phyloP scores from a whole-genome alignment of 2,113 vertebrate species.

The Eptatretus burgeri region DNA sequence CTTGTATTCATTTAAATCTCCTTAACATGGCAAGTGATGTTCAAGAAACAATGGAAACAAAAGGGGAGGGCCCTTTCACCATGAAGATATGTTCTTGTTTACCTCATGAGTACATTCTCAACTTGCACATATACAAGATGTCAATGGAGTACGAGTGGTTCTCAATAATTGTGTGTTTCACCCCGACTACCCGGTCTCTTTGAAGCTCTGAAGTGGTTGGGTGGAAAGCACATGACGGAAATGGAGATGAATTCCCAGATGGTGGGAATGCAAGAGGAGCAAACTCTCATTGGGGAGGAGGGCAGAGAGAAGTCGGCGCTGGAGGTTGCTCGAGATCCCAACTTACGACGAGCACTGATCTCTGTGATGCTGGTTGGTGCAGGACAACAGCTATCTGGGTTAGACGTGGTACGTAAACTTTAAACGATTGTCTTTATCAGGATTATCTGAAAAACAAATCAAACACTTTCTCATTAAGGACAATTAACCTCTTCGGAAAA shows the following conservation, averaged over 20 bases:
- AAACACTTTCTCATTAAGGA: no score
- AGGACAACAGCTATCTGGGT: constrained; percentile 57
- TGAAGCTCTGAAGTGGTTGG: constrained; percentile 30
- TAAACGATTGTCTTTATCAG: no score
- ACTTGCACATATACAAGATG: no score
- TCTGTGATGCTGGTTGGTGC: constrained; percentile 36
- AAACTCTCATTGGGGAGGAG: constrained; percentile 20
- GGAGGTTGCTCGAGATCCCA: constrained; percentile 26
- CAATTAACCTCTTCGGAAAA: no score
- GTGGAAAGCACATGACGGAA: constrained; percentile 15
- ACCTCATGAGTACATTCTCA: no score
- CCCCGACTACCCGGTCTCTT: not conserved
- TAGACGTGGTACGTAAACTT: constrained; percentile 29
- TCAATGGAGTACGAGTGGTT: not conserved
- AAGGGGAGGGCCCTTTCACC: no score
- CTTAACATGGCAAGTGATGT: no score
- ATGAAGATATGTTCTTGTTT: no score
- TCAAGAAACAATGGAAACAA: no score
- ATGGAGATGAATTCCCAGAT: constrained; percentile 25
- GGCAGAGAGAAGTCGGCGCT: constrained; percentile 16
- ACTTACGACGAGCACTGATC: constrained; percentile 31
- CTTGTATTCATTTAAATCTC: no score
- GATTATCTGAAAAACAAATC: no score
- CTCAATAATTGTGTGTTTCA: not conserved
- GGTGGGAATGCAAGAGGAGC: constrained; percentile 38